Percentiles rank a stretch among this genome's conserved stretches.
Evolutionary conservation across 2,888 invertebrate species (phyloP).

Genomic region (Ligdia adustata): DNA sequence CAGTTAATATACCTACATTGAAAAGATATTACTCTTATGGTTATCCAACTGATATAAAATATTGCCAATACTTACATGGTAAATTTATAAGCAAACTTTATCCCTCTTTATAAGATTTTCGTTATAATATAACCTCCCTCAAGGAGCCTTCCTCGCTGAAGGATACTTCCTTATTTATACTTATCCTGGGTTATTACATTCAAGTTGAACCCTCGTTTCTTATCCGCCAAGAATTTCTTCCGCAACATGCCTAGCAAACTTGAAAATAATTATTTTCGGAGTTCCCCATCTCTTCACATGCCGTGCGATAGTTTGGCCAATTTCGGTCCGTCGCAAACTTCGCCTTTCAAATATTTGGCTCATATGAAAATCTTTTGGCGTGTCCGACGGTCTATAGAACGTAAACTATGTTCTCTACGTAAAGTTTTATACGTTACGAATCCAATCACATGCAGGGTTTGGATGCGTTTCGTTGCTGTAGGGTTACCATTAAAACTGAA

Average conservation of each 20-base stretch:
- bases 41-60: no score
- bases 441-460: constrained; percentile 66
- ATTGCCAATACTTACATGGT: no score
- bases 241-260: constrained; percentile 27
- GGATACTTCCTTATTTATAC: no score
- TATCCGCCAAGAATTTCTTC: constrained; percentile 16
- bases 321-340: constrained; percentile 30
- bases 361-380: constrained; percentile 40
- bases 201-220: constrained; percentile 12
- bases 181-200: constrained; percentile 12
- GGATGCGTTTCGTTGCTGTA: constrained; percentile 40
- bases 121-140: constrained; percentile 1
- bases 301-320: constrained; percentile 26
- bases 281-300: constrained; percentile 18
- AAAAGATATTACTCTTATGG: no score
- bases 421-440: constrained; percentile 67
- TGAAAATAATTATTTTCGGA: constrained; percentile 25
- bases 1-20: no score
- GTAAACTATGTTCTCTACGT: constrained; percentile 65
- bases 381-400: constrained; percentile 42
- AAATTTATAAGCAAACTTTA: neutral
- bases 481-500: no score
- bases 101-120: neutral
- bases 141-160: constrained; percentile 5
- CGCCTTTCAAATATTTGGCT: constrained; percentile 32